Conservation (phyloP, 2,888 invertebrate species). For the Apoda limacodes region DNA sequence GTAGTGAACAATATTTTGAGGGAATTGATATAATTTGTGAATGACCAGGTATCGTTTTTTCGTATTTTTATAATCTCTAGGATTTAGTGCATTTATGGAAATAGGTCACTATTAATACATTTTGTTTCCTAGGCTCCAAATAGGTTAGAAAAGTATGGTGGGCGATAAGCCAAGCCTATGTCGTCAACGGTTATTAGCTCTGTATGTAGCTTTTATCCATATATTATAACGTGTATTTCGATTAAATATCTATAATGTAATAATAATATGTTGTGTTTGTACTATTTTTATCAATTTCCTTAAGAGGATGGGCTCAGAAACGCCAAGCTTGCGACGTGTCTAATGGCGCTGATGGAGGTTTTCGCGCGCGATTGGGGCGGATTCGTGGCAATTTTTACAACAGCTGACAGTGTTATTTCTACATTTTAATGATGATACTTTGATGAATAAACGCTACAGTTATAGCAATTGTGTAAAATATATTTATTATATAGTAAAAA, state of each 20-base stretch:
- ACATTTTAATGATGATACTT: conserved; percentile 28
- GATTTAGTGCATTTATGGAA: conserved; percentile 23
- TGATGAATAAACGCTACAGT: conserved; percentile 32
- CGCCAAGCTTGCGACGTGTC: conserved; percentile 67
- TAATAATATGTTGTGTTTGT: conserved; percentile 32
- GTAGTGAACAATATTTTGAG: too few species aligned
- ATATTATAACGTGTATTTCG: conserved; percentile 25
- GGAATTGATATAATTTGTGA: conserved; percentile 55
- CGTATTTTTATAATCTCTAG: conserved; percentile 24
- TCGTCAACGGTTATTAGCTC: conserved; percentile 36
- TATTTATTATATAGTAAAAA: conserved; percentile 22
- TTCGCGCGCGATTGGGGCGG: conserved; percentile 70
- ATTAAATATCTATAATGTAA: conserved; percentile 26
- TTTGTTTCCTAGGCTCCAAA: conserved; percentile 34
- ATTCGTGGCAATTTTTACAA: conserved; percentile 67
- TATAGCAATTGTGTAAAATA: conserved; percentile 28
- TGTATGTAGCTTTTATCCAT: conserved; percentile 27
- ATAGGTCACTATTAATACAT: conserved; percentile 18
- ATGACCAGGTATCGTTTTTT: conserved; percentile 58
- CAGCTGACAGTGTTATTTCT: conserved; percentile 47
- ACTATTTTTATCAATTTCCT: conserved; percentile 66
- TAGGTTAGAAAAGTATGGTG: conserved; percentile 61
- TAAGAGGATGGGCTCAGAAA: conserved; percentile 60
- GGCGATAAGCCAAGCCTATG: conserved; percentile 60
- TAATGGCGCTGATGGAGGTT: conserved; percentile 68